Evolutionary conservation across 1,140 invertebrate genomes (phyloP).

Genomic region (Xylocopa sonorina): DNA sequence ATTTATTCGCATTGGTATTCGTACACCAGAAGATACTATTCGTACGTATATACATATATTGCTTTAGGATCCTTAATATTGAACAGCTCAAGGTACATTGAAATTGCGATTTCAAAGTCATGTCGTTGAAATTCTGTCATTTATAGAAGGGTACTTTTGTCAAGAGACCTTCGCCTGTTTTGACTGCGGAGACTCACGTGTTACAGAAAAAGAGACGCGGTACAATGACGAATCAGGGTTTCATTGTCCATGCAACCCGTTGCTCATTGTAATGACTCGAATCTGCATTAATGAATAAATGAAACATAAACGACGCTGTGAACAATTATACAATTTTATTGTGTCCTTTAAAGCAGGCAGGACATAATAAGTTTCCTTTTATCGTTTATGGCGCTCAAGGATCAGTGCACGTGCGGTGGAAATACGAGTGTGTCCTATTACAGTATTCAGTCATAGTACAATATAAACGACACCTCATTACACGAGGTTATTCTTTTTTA

Average conservation of each 20-base stretch:
- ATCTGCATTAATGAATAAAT: conserved; percentile 45
- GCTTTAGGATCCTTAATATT: not conserved
- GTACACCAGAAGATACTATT: too few relatives aligned
- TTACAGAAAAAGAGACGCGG: not conserved
- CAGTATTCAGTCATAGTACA: not conserved
- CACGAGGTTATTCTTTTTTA: not conserved
- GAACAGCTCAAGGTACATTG: too few relatives aligned
- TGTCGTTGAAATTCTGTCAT: not conserved
- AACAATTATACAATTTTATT: not conserved
- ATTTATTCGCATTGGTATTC: too few relatives aligned
- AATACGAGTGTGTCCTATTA: not conserved
- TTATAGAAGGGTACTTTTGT: not conserved
- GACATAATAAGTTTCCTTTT: conserved; percentile 16
- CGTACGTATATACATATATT: too few relatives aligned
- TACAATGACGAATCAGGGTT: not conserved
- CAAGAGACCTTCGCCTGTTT: not conserved
- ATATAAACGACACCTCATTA: not conserved
- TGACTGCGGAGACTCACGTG: not conserved
- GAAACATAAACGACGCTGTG: not conserved
- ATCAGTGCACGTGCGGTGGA: not conserved
- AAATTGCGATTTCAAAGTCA: not conserved
- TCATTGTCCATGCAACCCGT: conserved; percentile 20
- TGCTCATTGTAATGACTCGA: conserved; percentile 5
- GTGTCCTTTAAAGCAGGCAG: not conserved
- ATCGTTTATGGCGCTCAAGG: conserved; percentile 24